phyloP scores from a whole-genome alignment of 1,140 invertebrate genomes.

The Sycobia sp. region DNA sequence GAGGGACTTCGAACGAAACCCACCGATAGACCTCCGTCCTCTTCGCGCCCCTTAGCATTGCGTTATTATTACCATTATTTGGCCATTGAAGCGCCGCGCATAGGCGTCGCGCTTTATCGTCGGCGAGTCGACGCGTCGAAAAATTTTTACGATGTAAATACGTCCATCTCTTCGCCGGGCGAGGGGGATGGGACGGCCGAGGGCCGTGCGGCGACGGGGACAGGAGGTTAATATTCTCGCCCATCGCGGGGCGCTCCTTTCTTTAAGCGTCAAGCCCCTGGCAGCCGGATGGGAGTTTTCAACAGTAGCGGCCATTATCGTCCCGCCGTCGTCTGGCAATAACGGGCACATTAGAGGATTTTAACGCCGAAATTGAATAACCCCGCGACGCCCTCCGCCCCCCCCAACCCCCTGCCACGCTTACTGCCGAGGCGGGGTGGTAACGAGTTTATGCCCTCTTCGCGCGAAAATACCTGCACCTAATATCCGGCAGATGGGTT shows the following conservation, averaged over 20 bases:
- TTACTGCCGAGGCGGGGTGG: slow-evolving; percentile 40
- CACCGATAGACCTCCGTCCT: too few species aligned
- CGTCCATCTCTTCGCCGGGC: not conserved
- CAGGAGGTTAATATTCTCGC: slow-evolving; percentile 18
- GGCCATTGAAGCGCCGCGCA: too few species aligned
- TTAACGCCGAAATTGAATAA: slow-evolving; percentile 61
- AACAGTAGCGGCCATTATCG: slow-evolving; percentile 46
- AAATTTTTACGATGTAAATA: slow-evolving; percentile 27
- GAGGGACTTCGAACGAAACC: too few species aligned
- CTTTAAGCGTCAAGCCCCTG: slow-evolving; percentile 25
- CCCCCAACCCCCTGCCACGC: too few species aligned
- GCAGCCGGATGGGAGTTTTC: slow-evolving; percentile 25
- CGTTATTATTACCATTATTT: too few species aligned
- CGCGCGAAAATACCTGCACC: slow-evolving; percentile 48
- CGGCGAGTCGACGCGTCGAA: slow-evolving; percentile 8
- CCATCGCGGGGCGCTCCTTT: slow-evolving; percentile 6
- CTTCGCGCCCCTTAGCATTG: not conserved
- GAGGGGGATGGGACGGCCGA: too few species aligned
- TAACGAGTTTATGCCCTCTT: slow-evolving; percentile 55
- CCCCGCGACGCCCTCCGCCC: too few species aligned
- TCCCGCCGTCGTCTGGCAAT: slow-evolving; percentile 44
- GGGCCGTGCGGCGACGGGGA: too few species aligned
- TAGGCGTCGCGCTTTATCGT: not conserved
- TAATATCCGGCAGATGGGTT: slow-evolving; percentile 36
- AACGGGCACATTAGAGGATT: slow-evolving; percentile 59